Evolutionary conservation across 2,113 vertebrate genomes (phyloP), one percentile per base, ranked within the genome.

Genomic region (Callospermophilus lateralis): DNA sequence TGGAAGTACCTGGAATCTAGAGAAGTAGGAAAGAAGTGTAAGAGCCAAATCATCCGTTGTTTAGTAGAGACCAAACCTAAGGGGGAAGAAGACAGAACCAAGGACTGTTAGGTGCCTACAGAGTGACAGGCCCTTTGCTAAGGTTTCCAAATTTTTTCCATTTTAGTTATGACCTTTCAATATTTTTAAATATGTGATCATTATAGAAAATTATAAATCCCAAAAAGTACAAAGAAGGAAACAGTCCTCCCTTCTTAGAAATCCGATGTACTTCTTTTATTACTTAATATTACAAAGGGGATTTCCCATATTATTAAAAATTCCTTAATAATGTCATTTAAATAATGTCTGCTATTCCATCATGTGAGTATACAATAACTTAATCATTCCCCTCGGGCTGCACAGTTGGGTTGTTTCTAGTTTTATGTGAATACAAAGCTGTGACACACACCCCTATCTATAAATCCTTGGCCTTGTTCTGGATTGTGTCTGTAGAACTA

Each of bases 401-500:
- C 30, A 8, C 61, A 2, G 70, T 89, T n/a, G 13, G 24, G 32
- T 39, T 84, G 32, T 88, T 90, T 70, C 37, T 32, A 63, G 63
- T 74, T 81, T 85, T 70, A 48, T 6, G 16, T 24, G 61, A 87
- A 65, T 76, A 77, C 30, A 55, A 87, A 95, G 65, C 39, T 42
- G 19, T 17, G 6, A 58, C 76, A 51, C 37, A 30, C 39, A n/a
- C 87, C 12, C 39, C 53, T 87, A 70, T 22, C 28, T 84, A 0
- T 87, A 61, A 73, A 78, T 63, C 48, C 70, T 80, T 17, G 32
- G 37, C 58, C 65, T 84, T 86, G 84, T 74, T 86, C 92, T 51
- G 24, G 9, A 22, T 84, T 42, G 58, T 48, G 68, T 53, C 74
- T 78, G 83, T 51, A 79, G 72, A 65, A 65, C 84, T 79, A 30